Conservation (phyloP, 1,140 invertebrate species). For the Lordiphosa mommai region DNA sequence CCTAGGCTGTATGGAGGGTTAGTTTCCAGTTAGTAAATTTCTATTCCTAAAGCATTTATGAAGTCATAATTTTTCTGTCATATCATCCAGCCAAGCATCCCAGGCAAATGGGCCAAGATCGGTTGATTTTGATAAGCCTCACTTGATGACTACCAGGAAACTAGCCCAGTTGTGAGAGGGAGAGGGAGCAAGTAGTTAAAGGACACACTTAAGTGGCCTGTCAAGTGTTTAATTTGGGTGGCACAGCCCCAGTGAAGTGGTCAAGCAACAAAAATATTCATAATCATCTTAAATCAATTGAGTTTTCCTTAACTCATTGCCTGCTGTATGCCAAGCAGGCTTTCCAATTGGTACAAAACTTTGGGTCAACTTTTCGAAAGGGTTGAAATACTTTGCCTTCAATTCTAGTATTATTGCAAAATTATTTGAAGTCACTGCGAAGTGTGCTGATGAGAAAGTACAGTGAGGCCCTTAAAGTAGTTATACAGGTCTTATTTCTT, state of each 20-base stretch:
- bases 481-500: too few species aligned
- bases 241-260: not conserved
- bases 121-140: conserved; percentile 2
- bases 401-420: too few species aligned
- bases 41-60: conserved; percentile 63
- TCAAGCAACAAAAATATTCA: not conserved
- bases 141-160: not conserved
- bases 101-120: conserved; percentile 1
- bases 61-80: conserved; percentile 72
- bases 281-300: not conserved
- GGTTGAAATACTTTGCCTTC: too few species aligned
- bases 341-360: too few species aligned
- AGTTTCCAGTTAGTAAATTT: conserved; percentile 37
- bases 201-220: conserved; percentile 11
- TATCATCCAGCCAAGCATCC: conserved; percentile 40
- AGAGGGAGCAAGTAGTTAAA: not conserved
- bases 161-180: not conserved
- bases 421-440: too few species aligned
- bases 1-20: not conserved
- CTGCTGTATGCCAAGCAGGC: too few species aligned
- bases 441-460: too few species aligned
- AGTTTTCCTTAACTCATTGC: too few species aligned
- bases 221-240: conserved; percentile 4
- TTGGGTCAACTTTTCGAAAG: too few species aligned
- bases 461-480: too few species aligned